phyloP scores from a whole-genome alignment of 2,888 invertebrate genomes.

The Ceramica pisi region DNA sequence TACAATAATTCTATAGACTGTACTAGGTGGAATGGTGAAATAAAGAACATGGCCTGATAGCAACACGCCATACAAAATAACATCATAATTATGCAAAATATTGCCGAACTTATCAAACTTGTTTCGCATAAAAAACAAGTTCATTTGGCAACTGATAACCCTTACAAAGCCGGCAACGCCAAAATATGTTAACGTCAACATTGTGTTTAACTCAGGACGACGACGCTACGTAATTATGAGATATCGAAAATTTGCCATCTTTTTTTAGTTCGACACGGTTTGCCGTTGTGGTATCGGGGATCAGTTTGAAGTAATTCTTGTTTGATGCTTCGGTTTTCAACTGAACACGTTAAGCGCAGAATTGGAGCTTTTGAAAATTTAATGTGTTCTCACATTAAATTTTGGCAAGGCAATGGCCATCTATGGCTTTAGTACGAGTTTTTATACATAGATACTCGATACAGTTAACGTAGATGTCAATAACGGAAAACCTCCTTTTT shows the following conservation, averaged over 20 bases:
- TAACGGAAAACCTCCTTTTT: too few relatives aligned
- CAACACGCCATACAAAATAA: slow-evolving; percentile 2
- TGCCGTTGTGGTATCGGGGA: not conserved
- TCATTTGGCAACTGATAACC: slow-evolving; percentile 57
- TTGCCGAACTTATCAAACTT: slow-evolving; percentile 31
- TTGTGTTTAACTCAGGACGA: slow-evolving; percentile 8
- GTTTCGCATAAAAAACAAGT: slow-evolving; percentile 52
- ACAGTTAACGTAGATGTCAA: too few relatives aligned
- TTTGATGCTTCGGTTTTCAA: too few relatives aligned
- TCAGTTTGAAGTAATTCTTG: too few relatives aligned
- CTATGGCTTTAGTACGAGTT: not conserved
- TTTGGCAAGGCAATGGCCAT: too few relatives aligned
- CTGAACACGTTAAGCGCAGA: not conserved
- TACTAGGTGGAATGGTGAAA: not conserved
- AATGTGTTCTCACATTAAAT: not conserved
- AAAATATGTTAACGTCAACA: slow-evolving; percentile 29
- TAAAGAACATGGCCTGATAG: not conserved
- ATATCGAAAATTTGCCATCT: slow-evolving; percentile 19
- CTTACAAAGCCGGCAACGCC: slow-evolving; percentile 16
- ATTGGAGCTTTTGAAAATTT: not conserved
- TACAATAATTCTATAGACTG: too few relatives aligned
- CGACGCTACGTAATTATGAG: slow-evolving; percentile 15
- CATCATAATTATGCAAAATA: slow-evolving; percentile 20
- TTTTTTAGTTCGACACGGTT: slow-evolving; percentile 12
- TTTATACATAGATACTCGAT: not conserved